Conservation (phyloP, 1,140 invertebrate genomes). For the Heliconius hermathena region DNA sequence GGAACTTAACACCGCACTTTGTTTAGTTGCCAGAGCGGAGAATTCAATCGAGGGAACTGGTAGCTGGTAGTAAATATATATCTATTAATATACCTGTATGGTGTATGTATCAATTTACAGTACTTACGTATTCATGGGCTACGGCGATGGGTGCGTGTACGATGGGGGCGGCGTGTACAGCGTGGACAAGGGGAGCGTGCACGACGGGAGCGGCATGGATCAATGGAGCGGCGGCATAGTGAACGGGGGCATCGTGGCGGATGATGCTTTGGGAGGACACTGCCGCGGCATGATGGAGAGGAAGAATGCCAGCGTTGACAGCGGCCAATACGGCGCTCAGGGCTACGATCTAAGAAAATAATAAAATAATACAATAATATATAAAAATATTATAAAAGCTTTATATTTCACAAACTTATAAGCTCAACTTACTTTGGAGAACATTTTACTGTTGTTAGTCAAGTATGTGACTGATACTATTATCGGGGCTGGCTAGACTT, state of each 20-base stretch:
- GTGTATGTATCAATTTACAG: conserved; percentile 17
- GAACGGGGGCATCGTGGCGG: conserved; percentile 71
- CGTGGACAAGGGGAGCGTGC: conserved; percentile 70
- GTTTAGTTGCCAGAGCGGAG: too few relatives aligned
- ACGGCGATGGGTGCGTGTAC: conserved; percentile 63
- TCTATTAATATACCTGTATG: not conserved
- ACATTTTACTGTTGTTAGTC: conserved; percentile 78
- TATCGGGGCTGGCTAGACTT: conserved; percentile 70
- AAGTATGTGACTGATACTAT: conserved; percentile 79
- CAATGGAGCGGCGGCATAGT: conserved; percentile 55
- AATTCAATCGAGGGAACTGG: too few relatives aligned
- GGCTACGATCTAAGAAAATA: conserved; percentile 60
- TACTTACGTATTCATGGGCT: conserved; percentile 67
- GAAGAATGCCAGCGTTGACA: conserved; percentile 70
- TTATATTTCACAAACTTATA: conserved; percentile 3
- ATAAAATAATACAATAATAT: conserved; percentile 11
- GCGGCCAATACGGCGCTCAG: conserved; percentile 73
- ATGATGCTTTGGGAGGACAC: conserved; percentile 79
- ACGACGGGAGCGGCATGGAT: conserved; percentile 68
- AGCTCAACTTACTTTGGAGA: conserved; percentile 75
- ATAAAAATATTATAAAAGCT: not conserved
- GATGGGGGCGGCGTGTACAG: conserved; percentile 69
- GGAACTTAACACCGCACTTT: too few relatives aligned
- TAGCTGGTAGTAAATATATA: too few relatives aligned
- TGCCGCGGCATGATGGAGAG: conserved; percentile 64